These are phyloP conservation scores for Phylloscopus collybita DNA, from an alignment of 2,797 vertebrate species.

Conservation along the genomic window DNA sequence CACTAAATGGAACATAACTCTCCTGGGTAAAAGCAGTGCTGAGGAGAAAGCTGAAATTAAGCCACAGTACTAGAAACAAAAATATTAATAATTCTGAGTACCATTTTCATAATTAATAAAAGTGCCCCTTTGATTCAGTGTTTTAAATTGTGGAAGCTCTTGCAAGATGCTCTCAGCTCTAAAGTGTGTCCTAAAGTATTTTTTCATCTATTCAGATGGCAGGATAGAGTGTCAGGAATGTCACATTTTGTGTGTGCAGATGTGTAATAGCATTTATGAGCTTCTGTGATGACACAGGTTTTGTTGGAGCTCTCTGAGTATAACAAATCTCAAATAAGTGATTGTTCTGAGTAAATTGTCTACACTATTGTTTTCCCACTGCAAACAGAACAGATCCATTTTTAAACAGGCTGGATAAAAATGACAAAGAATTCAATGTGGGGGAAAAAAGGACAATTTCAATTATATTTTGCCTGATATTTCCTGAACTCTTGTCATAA, in stretches of 20 bases:
- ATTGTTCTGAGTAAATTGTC: slow-evolving; percentile 49
- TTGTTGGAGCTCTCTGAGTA: slow-evolving; percentile 28
- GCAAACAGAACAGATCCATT: slow-evolving; percentile 43
- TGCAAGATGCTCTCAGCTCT: background rate
- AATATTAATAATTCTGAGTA: background rate
- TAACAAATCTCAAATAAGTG: slow-evolving; percentile 28
- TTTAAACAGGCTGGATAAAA: slow-evolving; percentile 46
- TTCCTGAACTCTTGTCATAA: background rate
- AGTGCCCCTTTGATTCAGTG: accelerated
- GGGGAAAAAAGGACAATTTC: background rate
- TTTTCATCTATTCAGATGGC: background rate
- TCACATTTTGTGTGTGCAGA: background rate
- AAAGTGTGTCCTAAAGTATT: background rate
- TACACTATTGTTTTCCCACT: slow-evolving; percentile 1
- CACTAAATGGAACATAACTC: background rate
- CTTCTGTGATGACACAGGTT: background rate
- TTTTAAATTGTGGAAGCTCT: background rate
- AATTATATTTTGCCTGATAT: background rate
- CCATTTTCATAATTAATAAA: background rate
- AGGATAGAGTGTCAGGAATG: background rate
- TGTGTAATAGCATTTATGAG: slow-evolving; percentile 7
- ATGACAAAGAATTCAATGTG: background rate
- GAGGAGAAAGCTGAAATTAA: background rate
- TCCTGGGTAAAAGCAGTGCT: background rate
- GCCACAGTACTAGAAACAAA: background rate